Conservation (phyloP, 2,888 invertebrate species). For the Furcula furcula region DNA sequence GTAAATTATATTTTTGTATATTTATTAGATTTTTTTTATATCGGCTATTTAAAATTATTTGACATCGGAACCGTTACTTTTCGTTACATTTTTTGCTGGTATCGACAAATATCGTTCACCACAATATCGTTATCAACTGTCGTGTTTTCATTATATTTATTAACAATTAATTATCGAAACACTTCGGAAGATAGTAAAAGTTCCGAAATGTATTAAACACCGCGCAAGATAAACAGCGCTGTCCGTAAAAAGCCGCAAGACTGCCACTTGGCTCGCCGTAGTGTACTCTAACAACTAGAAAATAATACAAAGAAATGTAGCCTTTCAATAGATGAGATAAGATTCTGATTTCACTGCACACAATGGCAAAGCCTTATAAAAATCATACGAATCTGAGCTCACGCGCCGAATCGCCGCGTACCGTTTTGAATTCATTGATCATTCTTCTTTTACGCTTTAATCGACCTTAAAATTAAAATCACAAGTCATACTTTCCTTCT, state of each 20-base stretch:
- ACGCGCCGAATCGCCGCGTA: slow-evolving; percentile 53
- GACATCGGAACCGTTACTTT: too few species aligned
- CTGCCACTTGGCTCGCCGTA: slow-evolving; percentile 38
- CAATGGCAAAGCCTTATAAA: slow-evolving; percentile 40
- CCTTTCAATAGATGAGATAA: slow-evolving; percentile 1
- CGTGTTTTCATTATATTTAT: slow-evolving; percentile 13
- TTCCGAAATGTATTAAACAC: slow-evolving; percentile 35
- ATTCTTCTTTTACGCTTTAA: slow-evolving; percentile 35
- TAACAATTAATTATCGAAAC: slow-evolving; percentile 21
- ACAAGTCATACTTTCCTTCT: slow-evolving; percentile 37
- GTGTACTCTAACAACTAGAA: slow-evolving; percentile 43
- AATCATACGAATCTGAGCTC: slow-evolving; percentile 55
- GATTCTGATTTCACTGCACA: slow-evolving; percentile 12
- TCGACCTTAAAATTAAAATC: slow-evolving; percentile 41
- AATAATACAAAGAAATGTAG: slow-evolving; percentile 16
- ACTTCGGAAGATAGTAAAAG: slow-evolving; percentile 52
- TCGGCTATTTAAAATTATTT: too few species aligned
- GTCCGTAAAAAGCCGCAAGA: slow-evolving; percentile 44
- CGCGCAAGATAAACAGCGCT: slow-evolving; percentile 36
- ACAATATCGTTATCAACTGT: too few species aligned
- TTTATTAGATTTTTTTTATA: too few species aligned
- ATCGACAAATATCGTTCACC: too few species aligned
- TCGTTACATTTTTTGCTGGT: too few species aligned
- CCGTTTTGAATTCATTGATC: slow-evolving; percentile 65
- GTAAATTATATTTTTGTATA: too few species aligned